Conservation (phyloP, 2,888 invertebrate genomes). For the Zaprionus obscuricornis region DNA sequence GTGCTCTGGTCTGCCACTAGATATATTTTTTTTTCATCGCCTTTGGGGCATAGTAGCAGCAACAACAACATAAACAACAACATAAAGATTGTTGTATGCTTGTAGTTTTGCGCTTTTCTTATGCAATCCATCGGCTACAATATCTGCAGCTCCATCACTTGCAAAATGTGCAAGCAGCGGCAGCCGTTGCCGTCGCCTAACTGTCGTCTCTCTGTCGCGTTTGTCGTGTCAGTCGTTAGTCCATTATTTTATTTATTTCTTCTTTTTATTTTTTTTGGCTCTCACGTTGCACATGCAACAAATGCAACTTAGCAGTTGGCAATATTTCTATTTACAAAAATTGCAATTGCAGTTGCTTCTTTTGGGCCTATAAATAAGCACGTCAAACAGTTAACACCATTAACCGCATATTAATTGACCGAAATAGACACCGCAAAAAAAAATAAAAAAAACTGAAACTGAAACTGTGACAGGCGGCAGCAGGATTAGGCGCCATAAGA, state of each 20-base stretch:
- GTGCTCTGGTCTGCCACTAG: slow-evolving; percentile 2
- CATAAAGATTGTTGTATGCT: slow-evolving; percentile 14
- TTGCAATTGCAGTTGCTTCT: slow-evolving; percentile 61
- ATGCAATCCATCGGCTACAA: slow-evolving; percentile 63
- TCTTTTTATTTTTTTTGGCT: no score
- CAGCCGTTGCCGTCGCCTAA: slow-evolving; percentile 30
- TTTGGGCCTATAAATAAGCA: slow-evolving; percentile 68
- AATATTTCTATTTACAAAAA: slow-evolving; percentile 11
- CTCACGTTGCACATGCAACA: slow-evolving; percentile 49
- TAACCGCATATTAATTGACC: slow-evolving; percentile 78
- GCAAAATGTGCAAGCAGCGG: slow-evolving; percentile 57
- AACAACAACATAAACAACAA: background rate
- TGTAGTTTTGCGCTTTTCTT: slow-evolving; percentile 45
- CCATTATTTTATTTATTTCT: slow-evolving; percentile 22
- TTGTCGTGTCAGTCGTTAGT: background rate
- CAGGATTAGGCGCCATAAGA: slow-evolving; percentile 59
- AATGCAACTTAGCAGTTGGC: slow-evolving; percentile 13
- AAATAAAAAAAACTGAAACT: background rate
- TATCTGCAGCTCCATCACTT: slow-evolving; percentile 47
- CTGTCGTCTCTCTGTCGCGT: slow-evolving; percentile 18
- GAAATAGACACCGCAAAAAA: slow-evolving; percentile 65
- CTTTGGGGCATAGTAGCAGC: slow-evolving; percentile 2
- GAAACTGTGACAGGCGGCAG: slow-evolving; percentile 6
- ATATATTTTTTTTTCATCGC: slow-evolving; percentile 26
- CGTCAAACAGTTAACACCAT: slow-evolving; percentile 72